These are phyloP conservation scores for Chanos chanos DNA, from an alignment of 2,797 vertebrate species.

Conservation along the genomic window DNA sequence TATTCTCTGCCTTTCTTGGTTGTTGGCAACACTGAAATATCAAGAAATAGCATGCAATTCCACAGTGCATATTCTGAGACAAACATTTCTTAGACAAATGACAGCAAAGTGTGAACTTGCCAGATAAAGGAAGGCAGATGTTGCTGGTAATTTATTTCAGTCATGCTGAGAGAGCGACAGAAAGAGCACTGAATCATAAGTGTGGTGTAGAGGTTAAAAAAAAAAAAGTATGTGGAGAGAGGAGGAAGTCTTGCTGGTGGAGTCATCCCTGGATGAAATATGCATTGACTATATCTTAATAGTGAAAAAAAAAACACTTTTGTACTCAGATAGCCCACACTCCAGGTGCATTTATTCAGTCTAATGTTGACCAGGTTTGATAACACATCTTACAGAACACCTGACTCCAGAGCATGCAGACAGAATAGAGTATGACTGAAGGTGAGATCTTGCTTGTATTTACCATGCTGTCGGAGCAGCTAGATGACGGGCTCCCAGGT, in stretches of 20 bases:
- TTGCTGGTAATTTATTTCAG: constrained; percentile 33
- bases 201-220: constrained; percentile 4
- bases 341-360: too few species aligned
- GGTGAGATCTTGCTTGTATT: too few species aligned
- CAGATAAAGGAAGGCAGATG: constrained; percentile 45
- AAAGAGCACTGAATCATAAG: constrained; percentile 2
- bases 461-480: constrained; percentile 93
- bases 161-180: constrained; percentile 9
- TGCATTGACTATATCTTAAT: too few species aligned
- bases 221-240: not conserved
- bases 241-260: too few species aligned
- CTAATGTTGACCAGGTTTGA: too few species aligned
- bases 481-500: constrained; percentile 87
- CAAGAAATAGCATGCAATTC: too few species aligned
- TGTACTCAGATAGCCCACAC: too few species aligned
- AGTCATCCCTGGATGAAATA: too few species aligned
- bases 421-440: not conserved
- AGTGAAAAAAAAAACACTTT: too few species aligned
- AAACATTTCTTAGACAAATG: constrained; percentile 4
- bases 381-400: too few species aligned
- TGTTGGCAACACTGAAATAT: not conserved
- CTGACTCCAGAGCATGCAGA: too few species aligned
- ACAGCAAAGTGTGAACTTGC: constrained; percentile 36
- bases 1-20: not conserved
- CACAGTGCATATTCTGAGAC: not conserved